phyloP scores from a whole-genome alignment of 2,797 vertebrate genomes.

The Amblyopsis hoosieri region DNA sequence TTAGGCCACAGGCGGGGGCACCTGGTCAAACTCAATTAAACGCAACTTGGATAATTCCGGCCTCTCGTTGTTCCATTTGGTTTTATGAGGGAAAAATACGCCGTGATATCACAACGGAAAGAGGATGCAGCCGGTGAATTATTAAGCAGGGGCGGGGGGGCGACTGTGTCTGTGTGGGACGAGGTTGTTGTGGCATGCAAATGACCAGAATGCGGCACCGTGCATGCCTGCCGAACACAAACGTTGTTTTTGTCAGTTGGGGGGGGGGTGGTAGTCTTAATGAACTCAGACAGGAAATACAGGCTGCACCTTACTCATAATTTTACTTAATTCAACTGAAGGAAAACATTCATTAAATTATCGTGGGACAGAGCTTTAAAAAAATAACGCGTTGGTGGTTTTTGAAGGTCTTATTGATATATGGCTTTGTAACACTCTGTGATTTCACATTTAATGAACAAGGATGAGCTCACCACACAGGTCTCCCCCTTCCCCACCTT shows the following conservation, averaged over 20 bases:
- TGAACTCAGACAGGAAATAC: not conserved
- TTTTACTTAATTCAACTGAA: too few relatives aligned
- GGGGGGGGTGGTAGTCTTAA: slow-evolving; percentile 28
- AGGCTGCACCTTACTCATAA: too few relatives aligned
- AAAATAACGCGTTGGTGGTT: not conserved
- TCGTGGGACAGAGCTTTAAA: not conserved
- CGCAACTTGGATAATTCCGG: slow-evolving; percentile 64
- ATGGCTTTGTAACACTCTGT: too few relatives aligned
- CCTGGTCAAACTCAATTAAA: slow-evolving; percentile 77
- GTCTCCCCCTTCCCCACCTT: not conserved
- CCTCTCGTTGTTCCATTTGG: slow-evolving; percentile 56
- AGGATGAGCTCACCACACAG: not conserved
- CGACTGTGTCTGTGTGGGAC: slow-evolving; percentile 31
- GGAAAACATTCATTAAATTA: too few relatives aligned
- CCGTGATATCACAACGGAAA: slow-evolving; percentile 42
- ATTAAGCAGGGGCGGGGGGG: slow-evolving; percentile 47
- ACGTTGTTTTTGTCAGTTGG: slow-evolving; percentile 51
- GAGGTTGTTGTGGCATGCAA: slow-evolving; percentile 48
- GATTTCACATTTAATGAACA: not conserved
- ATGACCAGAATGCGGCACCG: slow-evolving; percentile 28
- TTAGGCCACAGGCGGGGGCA: slow-evolving; percentile 59
- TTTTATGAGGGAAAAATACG: slow-evolving; percentile 64
- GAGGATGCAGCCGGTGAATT: slow-evolving; percentile 47
- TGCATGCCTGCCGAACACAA: slow-evolving; percentile 55
- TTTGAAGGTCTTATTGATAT: not conserved